Evolutionary conservation across 2,888 invertebrate genomes (phyloP), one percentile per base, ranked within the genome.

Genomic region (Melieria picta): DNA sequence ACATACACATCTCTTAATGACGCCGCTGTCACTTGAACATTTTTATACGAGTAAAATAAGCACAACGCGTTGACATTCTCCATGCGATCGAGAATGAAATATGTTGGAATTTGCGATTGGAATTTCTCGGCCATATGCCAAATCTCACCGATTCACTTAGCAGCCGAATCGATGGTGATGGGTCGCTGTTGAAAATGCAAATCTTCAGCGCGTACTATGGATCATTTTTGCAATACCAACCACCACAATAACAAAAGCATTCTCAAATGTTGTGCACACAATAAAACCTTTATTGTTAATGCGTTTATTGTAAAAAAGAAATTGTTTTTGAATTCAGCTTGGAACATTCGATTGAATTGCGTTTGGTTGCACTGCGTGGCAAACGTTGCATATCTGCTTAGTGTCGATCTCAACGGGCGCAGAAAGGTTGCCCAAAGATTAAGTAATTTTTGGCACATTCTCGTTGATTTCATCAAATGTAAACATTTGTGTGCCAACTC

Each of bases 371-470:
- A 61, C 11, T 16, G 16, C 45, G 13, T 65, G 43, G 1, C 50
- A 9, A 13, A 11, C 6, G 47, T 55, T 52, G 4, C 13, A 42
- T 42, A 30, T 30, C 13, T 11, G 47, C 10, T 1, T 43, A n/a
- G 6, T 1, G 10, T 16, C 16, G 7, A 50, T 58, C 13, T 30
- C 1, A 45, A 48, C 43, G 1, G 1, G 58, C 58, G 58, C 50
- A 48, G 66, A 66, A 58, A 58, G 48, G n/a, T 58, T 58, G 46
- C 48, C 7, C 55, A 43, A 56, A 47, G 71, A 71, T 71, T 71
- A 62, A 62, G 71, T 62, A 71, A 71, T 71, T 61, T 71, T 71
- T 71, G 71, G 71, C 71, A 71, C 65, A 45, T 55, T 56, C 57
- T 10, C 62, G n/a, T 48, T 16, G 66, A 62, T 66, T 71, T 65